These are phyloP conservation scores for Phengaris arion DNA, from an alignment of 2,888 invertebrate genomes.

Conservation along the genomic window DNA sequence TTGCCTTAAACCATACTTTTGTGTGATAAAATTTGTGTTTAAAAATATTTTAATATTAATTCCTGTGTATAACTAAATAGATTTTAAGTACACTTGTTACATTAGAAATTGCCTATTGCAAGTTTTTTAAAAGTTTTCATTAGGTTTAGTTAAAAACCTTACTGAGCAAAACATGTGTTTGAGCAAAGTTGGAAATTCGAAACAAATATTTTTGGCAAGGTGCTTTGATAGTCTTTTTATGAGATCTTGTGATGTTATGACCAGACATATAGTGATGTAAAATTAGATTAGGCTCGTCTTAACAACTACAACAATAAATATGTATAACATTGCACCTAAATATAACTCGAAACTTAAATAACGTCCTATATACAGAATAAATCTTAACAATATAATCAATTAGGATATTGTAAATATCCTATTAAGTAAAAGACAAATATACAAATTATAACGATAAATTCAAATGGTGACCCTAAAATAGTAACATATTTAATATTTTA, in stretches of 20 bases:
- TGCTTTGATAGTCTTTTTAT: slow-evolving; percentile 63
- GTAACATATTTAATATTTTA: slow-evolving; percentile 11
- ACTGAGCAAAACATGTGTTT: slow-evolving; percentile 52
- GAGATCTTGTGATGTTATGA: slow-evolving; percentile 71
- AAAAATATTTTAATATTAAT: background rate
- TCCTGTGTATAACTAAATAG: no score
- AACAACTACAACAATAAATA: slow-evolving; percentile 32
- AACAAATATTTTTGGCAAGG: slow-evolving; percentile 66
- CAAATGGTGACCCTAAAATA: background rate
- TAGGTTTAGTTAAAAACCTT: slow-evolving; percentile 7
- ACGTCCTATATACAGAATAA: slow-evolving; percentile 20
- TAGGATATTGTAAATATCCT: slow-evolving; percentile 4
- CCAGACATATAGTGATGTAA: slow-evolving; percentile 65
- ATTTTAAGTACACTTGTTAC: background rate
- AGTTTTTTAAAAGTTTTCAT: slow-evolving; percentile 25
- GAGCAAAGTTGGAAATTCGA: slow-evolving; percentile 40
- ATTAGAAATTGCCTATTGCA: background rate
- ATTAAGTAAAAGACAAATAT: background rate
- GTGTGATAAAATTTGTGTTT: background rate
- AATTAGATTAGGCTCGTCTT: slow-evolving; percentile 30
- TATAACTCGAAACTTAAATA: slow-evolving; percentile 26
- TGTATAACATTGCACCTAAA: slow-evolving; percentile 23
- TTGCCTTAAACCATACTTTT: background rate
- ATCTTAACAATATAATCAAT: background rate
- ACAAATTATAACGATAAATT: slow-evolving; percentile 19